Evolutionary conservation across 2,888 invertebrate genomes (phyloP), one percentile per base, ranked within the genome.

Genomic region (Heliconius aoede): DNA sequence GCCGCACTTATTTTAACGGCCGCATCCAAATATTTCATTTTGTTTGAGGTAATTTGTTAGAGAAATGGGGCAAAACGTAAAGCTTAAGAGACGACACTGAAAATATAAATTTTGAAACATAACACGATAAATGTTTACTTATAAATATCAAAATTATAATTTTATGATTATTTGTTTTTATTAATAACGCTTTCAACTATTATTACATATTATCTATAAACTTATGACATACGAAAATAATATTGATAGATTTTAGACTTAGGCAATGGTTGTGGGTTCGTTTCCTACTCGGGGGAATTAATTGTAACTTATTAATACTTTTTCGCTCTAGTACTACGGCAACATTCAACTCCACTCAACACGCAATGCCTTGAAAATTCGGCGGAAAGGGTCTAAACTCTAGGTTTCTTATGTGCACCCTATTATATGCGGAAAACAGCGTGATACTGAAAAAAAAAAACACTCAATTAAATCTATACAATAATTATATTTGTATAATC

Each of bases 1-100:
- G 84, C 86, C 86, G 85, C 85, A 86, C 86, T 83, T 86, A 85
- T 85, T 87, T 85, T 26, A 73, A 72, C 55, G 40, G 73, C 62
- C 58, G 58, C 58, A 72, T 68, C 67, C 46, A 30, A 76, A 77
- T 79, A 79, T 77, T 75, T 79, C 69, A 79, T 74, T 36, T 73
- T 77, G 68, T 77, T 64, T 68, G 26, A 64, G 60, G 74, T 74
- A 74, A 79, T 79, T 77, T 75, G 69, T 75, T 74, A 77, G 32
- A 74, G 79, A 82, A 82, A 81, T 82, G 82, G 82, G 83, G 80
- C 83, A 30, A 85, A 87, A 86, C 84, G 82, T 82, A 77, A 73
- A 84, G 82, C 84, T 84, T 80, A 79, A 81, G 76, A 79, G 79
- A 81, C 78, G 74, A 79, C 79, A 81, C 78, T 77, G n/a, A 30